Conservation (phyloP, 1,140 invertebrate species). For the Drosophila azteca region DNA sequence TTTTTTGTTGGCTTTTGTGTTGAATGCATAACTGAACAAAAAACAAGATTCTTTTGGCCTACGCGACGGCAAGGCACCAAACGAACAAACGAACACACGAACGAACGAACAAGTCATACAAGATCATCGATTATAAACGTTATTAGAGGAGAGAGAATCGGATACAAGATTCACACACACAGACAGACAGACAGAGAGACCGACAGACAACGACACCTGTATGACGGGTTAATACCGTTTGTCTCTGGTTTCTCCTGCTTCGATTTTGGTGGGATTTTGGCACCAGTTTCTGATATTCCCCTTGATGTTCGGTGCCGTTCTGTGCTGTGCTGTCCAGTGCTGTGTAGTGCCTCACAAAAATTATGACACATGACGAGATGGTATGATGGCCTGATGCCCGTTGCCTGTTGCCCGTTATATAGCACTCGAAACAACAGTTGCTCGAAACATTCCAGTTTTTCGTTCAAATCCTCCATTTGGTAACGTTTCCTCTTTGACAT, state of each 20-base stretch:
- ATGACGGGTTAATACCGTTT: slow-evolving; percentile 67
- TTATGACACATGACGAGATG: slow-evolving; percentile 62
- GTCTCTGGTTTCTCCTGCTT: slow-evolving; percentile 31
- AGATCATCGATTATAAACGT: slow-evolving; percentile 73
- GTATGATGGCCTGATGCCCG: slow-evolving; percentile 9
- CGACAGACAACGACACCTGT: slow-evolving; percentile 23
- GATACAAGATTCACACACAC: slow-evolving; percentile 28
- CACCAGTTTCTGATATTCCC: slow-evolving; percentile 38
- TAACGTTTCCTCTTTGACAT: slow-evolving; percentile 29
- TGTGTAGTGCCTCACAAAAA: slow-evolving; percentile 28
- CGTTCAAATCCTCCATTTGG: slow-evolving; percentile 4
- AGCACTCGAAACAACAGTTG: slow-evolving; percentile 17
- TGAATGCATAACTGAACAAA: slow-evolving; percentile 47
- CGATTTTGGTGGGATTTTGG: slow-evolving; percentile 47
- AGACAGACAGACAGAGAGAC: slow-evolving; percentile 25
- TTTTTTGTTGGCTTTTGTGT: slow-evolving; percentile 23
- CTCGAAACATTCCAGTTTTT: slow-evolving; percentile 36
- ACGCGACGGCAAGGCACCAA: slow-evolving; percentile 11
- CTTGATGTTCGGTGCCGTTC: slow-evolving; percentile 1
- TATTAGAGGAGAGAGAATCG: slow-evolving; percentile 61
- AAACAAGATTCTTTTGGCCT: slow-evolving; percentile 71
- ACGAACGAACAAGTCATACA: slow-evolving; percentile 62
- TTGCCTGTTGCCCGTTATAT: slow-evolving; percentile 37
- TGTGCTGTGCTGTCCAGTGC: slow-evolving; percentile 17
- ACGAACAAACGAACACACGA: slow-evolving; percentile 30